Percentiles rank a stretch among this genome's conserved stretches.
These are phyloP conservation scores for Macaca mulatta DNA, from an alignment of 2,113 vertebrate species.

Conservation along the genomic window DNA sequence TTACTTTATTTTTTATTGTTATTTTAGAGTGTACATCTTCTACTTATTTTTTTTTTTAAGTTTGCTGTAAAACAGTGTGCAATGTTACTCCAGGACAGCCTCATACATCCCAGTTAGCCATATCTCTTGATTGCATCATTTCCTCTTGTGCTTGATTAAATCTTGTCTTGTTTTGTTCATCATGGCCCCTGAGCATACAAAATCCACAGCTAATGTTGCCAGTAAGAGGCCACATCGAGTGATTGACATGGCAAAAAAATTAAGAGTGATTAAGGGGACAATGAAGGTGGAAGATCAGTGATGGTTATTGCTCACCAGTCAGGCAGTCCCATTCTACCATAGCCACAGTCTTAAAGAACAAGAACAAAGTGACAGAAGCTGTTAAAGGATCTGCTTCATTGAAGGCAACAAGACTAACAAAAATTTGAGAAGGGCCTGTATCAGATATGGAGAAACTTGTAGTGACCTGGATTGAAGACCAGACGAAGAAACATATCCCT, in stretches of 20 bases:
- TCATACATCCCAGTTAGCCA: not conserved
- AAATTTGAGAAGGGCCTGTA: not conserved
- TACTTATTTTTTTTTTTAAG: not conserved
- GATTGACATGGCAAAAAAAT: not conserved
- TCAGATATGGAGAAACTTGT: not conserved
- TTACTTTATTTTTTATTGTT: not conserved
- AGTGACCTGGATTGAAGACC: not conserved
- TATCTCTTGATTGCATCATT: not conserved
- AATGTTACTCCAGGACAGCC: not conserved
- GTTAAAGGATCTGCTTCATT: not conserved
- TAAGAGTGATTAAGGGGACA: not conserved
- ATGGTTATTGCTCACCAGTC: not conserved
- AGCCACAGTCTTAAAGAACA: not conserved
- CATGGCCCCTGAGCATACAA: not conserved
- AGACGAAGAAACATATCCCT: not conserved
- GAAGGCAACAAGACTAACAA: not conserved
- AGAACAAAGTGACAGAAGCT: not conserved
- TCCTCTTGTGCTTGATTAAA: not conserved
- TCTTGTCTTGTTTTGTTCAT: not conserved
- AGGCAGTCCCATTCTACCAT: not conserved
- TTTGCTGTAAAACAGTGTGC: not conserved
- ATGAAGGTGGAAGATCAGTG: not conserved
- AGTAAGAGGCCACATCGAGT: not conserved
- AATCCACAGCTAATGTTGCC: not conserved
- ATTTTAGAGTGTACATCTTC: not conserved